A percentile compares a stretch with the other conserved stretches of the same genome.
phyloP scores from a whole-genome alignment of 2,888 invertebrate species.

The Ormyrus rosae region DNA sequence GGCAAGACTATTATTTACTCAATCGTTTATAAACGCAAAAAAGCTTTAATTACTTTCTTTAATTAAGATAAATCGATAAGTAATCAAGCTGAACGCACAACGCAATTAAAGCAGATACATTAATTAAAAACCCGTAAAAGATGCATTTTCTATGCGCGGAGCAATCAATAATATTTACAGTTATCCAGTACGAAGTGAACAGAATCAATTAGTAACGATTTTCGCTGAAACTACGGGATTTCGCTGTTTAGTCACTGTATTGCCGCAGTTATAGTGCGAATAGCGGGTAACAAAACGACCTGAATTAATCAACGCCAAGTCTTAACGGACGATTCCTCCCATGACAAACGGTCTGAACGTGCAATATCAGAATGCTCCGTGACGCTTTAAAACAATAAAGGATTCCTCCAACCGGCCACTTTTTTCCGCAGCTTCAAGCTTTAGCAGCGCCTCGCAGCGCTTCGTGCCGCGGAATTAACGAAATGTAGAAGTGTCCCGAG shows the following conservation, averaged over 20 bases:
- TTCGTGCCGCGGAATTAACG: constrained; percentile 26
- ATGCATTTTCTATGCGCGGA: not conserved
- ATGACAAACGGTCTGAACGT: constrained; percentile 1
- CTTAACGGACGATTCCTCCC: not conserved
- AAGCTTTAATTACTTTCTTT: no score
- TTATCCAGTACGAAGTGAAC: not conserved
- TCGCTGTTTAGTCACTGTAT: not conserved
- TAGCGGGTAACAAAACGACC: not conserved
- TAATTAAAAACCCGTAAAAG: no score
- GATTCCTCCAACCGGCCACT: not conserved
- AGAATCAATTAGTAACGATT: constrained; percentile 5
- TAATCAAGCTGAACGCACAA: no score
- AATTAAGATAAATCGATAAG: no score
- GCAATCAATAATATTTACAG: not conserved
- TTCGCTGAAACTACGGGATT: constrained; percentile 4
- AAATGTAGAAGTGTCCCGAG: constrained; percentile 36
- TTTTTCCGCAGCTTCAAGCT: no score
- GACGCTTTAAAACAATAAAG: constrained; percentile 15
- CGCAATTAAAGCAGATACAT: no score
- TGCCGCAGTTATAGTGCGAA: not conserved
- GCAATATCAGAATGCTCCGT: no score
- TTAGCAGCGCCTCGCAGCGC: not conserved
- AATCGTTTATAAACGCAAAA: no score
- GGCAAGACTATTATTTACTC: no score
- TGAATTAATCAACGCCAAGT: constrained; percentile 16